phyloP scores from a whole-genome alignment of 1,140 invertebrate species.

The Zaprionus capensis region DNA sequence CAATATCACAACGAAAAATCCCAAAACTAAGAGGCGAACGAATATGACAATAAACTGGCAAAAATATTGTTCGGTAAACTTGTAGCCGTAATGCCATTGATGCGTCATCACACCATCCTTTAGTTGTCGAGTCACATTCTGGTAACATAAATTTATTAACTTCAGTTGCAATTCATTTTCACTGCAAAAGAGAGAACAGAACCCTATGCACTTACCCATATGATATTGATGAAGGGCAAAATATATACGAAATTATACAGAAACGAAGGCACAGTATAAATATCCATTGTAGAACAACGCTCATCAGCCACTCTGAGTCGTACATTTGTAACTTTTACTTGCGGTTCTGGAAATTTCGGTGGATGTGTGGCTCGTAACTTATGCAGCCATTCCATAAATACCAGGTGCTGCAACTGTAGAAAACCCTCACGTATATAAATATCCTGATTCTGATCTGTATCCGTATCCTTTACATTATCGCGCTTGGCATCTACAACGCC shows the following conservation, averaged over 20 bases:
- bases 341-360: slow-evolving; percentile 24
- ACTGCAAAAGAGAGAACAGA: neutral
- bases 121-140: slow-evolving; percentile 62
- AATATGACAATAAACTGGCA: slow-evolving; percentile 53
- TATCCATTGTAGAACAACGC: slow-evolving; percentile 40
- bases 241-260: slow-evolving; percentile 66
- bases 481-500: slow-evolving; percentile 44
- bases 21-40: slow-evolving; percentile 47
- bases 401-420: slow-evolving; percentile 64
- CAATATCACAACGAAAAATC: slow-evolving; percentile 23
- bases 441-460: slow-evolving; percentile 44
- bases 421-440: slow-evolving; percentile 71
- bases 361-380: neutral
- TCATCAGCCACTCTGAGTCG: slow-evolving; percentile 26
- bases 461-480: slow-evolving; percentile 41
- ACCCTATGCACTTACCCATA: slow-evolving; percentile 57
- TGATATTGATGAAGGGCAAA: slow-evolving; percentile 63
- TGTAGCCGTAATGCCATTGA: slow-evolving; percentile 74
- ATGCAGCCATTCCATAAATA: slow-evolving; percentile 59
- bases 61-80: slow-evolving; percentile 51
- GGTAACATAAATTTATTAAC: neutral
- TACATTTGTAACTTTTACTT: slow-evolving; percentile 49
- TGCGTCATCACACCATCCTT: slow-evolving; percentile 67
- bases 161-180: neutral
- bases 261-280: slow-evolving; percentile 51